phyloP scores from a whole-genome alignment of 2,888 invertebrate genomes.

The Nomada ruficornis region DNA sequence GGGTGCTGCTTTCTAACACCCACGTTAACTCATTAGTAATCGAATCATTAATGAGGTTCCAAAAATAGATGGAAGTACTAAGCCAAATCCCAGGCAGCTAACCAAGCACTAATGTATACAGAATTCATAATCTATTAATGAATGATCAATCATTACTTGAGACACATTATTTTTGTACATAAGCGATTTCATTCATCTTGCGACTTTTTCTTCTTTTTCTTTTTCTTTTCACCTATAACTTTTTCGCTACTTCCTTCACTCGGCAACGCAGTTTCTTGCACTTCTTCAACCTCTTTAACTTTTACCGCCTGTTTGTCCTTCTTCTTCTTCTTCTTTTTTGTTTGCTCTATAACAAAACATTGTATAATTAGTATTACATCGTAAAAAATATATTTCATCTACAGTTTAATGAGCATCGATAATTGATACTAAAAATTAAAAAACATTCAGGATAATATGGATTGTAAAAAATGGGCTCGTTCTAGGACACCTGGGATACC shows the following conservation, averaged over 20 bases:
- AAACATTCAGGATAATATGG: background rate
- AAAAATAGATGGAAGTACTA: no score
- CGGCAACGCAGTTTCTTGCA: slow-evolving; percentile 31
- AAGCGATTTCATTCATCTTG: slow-evolving; percentile 49
- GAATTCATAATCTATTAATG: background rate
- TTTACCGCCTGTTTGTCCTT: slow-evolving; percentile 84
- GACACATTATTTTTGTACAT: slow-evolving; percentile 4
- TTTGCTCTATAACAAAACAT: slow-evolving; percentile 68
- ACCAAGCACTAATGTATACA: background rate
- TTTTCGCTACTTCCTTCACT: slow-evolving; percentile 50
- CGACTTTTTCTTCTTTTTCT: slow-evolving; percentile 78
- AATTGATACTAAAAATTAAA: background rate
- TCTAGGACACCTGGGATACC: no score
- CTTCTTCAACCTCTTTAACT: slow-evolving; percentile 47
- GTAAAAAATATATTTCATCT: background rate
- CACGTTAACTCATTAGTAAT: no score
- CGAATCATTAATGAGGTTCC: no score
- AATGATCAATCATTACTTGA: background rate
- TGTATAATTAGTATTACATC: background rate
- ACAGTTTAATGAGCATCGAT: background rate
- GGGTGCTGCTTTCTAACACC: no score
- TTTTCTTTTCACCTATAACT: slow-evolving; percentile 68
- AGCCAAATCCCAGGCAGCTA: no score
- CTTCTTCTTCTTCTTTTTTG: slow-evolving; percentile 84
- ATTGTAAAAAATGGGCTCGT: background rate